These are phyloP conservation scores for Mnemiopsis leidyi DNA, from an alignment of 37 sponge, comb jelly and placozoan species.

Conservation along the genomic window DNA sequence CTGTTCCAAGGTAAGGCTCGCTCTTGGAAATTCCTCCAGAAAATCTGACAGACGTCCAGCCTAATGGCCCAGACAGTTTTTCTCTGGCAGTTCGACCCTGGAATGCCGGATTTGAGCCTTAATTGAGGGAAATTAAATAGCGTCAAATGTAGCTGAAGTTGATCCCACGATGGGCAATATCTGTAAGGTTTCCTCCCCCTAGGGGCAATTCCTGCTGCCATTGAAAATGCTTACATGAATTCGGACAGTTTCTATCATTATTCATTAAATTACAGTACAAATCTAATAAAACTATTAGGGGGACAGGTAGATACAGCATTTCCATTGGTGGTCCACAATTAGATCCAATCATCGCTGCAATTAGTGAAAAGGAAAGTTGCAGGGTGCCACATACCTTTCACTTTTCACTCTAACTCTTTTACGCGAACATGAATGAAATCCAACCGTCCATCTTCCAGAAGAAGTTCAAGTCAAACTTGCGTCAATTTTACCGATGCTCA, in stretches of 20 bases:
- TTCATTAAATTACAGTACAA: not conserved
- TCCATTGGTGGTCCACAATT: not conserved
- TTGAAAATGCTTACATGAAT: not conserved
- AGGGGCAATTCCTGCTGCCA: not conserved
- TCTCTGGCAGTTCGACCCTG: not conserved
- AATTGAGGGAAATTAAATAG: not conserved
- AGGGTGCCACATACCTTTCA: not conserved
- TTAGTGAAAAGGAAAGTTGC: not conserved
- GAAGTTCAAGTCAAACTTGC: too few relatives aligned
- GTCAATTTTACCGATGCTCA: too few relatives aligned
- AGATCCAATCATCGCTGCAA: not conserved
- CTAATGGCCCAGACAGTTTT: not conserved
- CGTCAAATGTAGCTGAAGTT: not conserved
- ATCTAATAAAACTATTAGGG: not conserved
- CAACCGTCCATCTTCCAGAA: not conserved
- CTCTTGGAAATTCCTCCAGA: not conserved
- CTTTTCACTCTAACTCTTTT: not conserved
- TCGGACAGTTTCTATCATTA: not conserved
- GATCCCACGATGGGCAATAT: not conserved
- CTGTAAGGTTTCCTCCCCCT: not conserved
- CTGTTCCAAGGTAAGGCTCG: not conserved
- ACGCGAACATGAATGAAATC: not conserved
- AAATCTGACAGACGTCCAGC: not conserved
- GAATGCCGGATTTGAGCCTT: not conserved
- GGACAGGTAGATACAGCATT: not conserved